phyloP scores from a whole-genome alignment of 2,797 vertebrate genomes.

The Aselliscus stoliczkanus region DNA sequence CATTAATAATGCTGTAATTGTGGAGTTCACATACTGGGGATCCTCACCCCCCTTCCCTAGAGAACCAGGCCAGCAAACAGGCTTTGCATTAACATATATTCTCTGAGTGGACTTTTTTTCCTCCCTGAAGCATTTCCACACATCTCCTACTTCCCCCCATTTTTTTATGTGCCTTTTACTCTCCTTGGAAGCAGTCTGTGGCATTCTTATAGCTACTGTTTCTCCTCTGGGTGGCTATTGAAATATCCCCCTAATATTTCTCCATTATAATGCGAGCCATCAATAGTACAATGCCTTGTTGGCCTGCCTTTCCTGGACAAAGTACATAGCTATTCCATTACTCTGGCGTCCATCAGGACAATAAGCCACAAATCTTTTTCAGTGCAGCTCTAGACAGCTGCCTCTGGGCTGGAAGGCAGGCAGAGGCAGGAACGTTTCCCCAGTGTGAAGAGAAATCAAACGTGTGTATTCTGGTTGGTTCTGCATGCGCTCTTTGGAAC shows the following conservation, averaged over 20 bases:
- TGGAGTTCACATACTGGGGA: neutral
- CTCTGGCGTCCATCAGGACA: slow-evolving; percentile 60
- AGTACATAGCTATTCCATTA: slow-evolving; percentile 53
- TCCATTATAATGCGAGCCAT: slow-evolving; percentile 45
- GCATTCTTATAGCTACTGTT: slow-evolving; percentile 46
- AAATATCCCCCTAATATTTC: slow-evolving; percentile 62
- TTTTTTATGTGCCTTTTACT: neutral
- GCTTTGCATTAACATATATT: neutral
- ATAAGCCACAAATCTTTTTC: slow-evolving; percentile 60
- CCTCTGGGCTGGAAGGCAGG: slow-evolving; percentile 59
- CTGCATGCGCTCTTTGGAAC: slow-evolving; percentile 11
- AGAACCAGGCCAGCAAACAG: neutral
- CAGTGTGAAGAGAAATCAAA: slow-evolving; percentile 61
- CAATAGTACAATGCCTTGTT: slow-evolving; percentile 28
- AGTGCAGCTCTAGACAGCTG: slow-evolving; percentile 26
- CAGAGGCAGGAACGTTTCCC: neutral
- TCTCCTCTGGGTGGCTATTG: slow-evolving; percentile 66
- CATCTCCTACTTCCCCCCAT: neutral
- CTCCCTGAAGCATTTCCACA: neutral
- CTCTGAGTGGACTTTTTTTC: neutral
- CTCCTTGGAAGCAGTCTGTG: slow-evolving; percentile 41
- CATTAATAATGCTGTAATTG: slow-evolving; percentile 44
- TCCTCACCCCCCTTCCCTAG: neutral
- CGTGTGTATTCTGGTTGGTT: neutral
- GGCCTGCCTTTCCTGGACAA: slow-evolving; percentile 36